Percentiles rank a stretch among this genome's conserved stretches.
Conservation (phyloP, 2,797 vertebrate species). For the Hydrophis major region DNA sequence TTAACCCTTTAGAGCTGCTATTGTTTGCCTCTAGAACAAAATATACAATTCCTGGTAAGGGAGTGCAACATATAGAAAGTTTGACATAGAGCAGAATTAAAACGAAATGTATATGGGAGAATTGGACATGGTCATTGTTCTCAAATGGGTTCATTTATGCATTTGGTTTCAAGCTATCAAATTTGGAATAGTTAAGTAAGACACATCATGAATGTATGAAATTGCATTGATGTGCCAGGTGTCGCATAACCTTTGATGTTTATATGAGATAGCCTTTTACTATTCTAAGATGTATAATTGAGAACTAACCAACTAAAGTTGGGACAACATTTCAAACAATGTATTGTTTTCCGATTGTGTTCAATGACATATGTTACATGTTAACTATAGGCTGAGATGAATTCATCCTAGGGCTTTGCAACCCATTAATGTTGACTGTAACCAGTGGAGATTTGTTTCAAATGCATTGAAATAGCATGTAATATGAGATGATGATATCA, state of each 20-base stretch:
- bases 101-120: background rate
- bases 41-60: background rate
- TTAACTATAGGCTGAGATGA: background rate
- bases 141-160: background rate
- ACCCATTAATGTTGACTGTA: slow-evolving; percentile 8
- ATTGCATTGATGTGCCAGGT: too few relatives aligned
- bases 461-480: background rate
- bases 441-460: background rate
- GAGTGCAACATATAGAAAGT: background rate
- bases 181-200: background rate
- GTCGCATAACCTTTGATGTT: background rate
- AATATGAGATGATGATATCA: slow-evolving; percentile 14
- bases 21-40: background rate
- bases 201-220: background rate
- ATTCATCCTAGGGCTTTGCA: background rate
- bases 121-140: background rate
- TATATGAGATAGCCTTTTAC: background rate
- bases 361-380: background rate
- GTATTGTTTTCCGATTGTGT: background rate
- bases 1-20: background rate
- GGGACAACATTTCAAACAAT: background rate
- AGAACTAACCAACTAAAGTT: background rate
- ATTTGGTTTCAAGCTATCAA: background rate
- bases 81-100: background rate
- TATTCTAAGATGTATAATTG: background rate